A percentile compares a stretch with the other conserved stretches of the same genome.
Conservation (phyloP, 2,888 invertebrate species). For the Automeris io region DNA sequence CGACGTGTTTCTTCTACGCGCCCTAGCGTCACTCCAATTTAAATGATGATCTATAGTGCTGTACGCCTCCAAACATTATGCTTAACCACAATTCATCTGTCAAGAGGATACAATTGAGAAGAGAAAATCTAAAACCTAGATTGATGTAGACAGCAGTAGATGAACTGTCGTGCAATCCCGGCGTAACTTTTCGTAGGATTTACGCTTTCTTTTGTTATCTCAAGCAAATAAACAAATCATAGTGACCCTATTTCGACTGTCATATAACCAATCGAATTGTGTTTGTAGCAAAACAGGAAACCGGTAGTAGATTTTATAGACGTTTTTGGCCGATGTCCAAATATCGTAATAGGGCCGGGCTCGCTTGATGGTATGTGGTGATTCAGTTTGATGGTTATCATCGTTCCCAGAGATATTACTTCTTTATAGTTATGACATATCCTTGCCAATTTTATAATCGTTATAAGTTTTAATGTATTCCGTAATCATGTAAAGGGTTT, state of each 20-base stretch:
- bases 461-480: neutral
- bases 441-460: neutral
- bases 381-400: neutral
- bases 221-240: slow-evolving; percentile 7
- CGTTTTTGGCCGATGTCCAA: slow-evolving; percentile 6
- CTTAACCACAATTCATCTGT: too few relatives aligned
- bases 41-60: too few relatives aligned
- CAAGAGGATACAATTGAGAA: too few relatives aligned
- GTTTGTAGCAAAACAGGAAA: slow-evolving; percentile 9
- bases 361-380: slow-evolving; percentile 2
- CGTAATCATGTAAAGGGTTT: neutral
- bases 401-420: neutral
- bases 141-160: too few relatives aligned
- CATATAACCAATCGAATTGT: slow-evolving; percentile 8
- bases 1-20: too few relatives aligned
- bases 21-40: too few relatives aligned
- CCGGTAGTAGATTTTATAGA: slow-evolving; percentile 8
- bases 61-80: too few relatives aligned
- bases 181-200: too few relatives aligned
- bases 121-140: too few relatives aligned
- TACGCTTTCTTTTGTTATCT: neutral
- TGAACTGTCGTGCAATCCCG: too few relatives aligned
- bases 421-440: slow-evolving; percentile 1
- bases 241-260: slow-evolving; percentile 3
- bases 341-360: neutral